phyloP scores from a whole-genome alignment of 2,888 invertebrate species.

The Pammene aurita region DNA sequence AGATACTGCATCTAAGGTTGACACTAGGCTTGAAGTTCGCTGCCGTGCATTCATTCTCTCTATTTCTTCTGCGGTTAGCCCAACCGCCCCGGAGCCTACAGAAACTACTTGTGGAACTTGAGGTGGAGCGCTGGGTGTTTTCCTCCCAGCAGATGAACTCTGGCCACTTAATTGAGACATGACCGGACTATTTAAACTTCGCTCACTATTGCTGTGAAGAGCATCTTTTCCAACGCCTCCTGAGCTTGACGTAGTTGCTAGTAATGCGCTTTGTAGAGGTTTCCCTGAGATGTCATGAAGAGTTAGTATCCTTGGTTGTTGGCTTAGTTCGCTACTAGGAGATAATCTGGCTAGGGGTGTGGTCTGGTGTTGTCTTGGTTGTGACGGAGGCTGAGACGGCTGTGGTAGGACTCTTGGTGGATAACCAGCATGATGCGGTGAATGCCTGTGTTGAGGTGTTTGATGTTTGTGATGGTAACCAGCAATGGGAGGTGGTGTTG shows the following conservation, averaged over 20 bases:
- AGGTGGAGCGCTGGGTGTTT: slow-evolving; percentile 86
- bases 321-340: slow-evolving; percentile 96
- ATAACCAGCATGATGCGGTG: slow-evolving; percentile 90
- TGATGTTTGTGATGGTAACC: slow-evolving; percentile 91
- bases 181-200: slow-evolving; percentile 95
- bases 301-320: slow-evolving; percentile 96
- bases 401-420: slow-evolving; percentile 89
- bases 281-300: slow-evolving; percentile 97
- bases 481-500: slow-evolving; percentile 91
- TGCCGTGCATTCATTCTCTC: slow-evolving; percentile 94
- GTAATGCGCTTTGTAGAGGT: slow-evolving; percentile 93
- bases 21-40: slow-evolving; percentile 94
- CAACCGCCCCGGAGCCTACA: slow-evolving; percentile 88
- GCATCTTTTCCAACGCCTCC: slow-evolving; percentile 94
- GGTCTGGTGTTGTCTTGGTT: slow-evolving; percentile 91
- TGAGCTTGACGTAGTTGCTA: slow-evolving; percentile 95
- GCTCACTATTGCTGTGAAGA: slow-evolving; percentile 95
- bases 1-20: slow-evolving; percentile 96
- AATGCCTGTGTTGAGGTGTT: slow-evolving; percentile 89
- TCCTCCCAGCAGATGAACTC: slow-evolving; percentile 91
- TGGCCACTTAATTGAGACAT: slow-evolving; percentile 96
- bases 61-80: slow-evolving; percentile 96
- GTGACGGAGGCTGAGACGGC: slow-evolving; percentile 86
- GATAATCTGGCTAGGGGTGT: slow-evolving; percentile 95
- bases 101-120: slow-evolving; percentile 87